phyloP scores from a whole-genome alignment of 2,888 invertebrate species.

The Norana najaformis region DNA sequence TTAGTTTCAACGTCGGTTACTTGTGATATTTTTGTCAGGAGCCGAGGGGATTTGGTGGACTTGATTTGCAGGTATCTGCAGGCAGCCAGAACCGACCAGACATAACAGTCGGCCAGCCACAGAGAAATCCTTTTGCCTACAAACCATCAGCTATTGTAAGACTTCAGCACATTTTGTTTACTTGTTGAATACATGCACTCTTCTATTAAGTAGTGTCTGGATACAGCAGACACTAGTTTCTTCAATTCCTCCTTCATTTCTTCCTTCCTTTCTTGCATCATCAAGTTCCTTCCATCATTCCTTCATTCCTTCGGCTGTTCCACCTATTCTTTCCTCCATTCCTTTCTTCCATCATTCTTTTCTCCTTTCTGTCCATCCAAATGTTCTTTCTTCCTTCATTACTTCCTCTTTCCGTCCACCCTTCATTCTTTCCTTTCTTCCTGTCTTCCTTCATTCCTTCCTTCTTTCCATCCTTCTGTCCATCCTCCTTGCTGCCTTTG shows the following conservation, averaged over 20 bases:
- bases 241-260: background rate
- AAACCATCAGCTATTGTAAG: slow-evolving; percentile 13
- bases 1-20: too few species aligned
- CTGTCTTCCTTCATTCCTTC: background rate
- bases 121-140: slow-evolving; percentile 13
- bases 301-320: too few species aligned
- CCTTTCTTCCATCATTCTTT: too few species aligned
- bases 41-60: background rate
- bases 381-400: too few species aligned
- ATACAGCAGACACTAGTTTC: background rate
- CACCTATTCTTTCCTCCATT: too few species aligned
- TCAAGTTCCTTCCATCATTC: background rate
- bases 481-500: background rate
- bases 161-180: background rate
- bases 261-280: background rate
- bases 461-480: background rate
- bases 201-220: background rate
- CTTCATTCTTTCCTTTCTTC: background rate
- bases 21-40: background rate
- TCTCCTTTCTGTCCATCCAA: too few species aligned
- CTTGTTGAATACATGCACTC: background rate
- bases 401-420: background rate
- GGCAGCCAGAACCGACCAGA: slow-evolving; percentile 6
- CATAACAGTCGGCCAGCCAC: background rate
- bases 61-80: background rate